Conservation (phyloP, 2,888 invertebrate species). For the Ctena decussata region DNA sequence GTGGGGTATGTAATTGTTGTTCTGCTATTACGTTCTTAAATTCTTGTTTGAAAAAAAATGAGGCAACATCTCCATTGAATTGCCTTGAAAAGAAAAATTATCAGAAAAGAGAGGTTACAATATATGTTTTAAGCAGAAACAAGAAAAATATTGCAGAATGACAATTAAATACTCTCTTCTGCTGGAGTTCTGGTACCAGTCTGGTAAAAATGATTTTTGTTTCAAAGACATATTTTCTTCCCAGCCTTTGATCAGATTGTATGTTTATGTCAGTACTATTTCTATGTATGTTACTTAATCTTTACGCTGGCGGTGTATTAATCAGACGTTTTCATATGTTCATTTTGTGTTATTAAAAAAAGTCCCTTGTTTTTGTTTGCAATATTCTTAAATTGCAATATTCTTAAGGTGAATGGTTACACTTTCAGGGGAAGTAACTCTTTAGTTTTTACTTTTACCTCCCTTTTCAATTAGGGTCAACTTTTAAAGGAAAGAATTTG, state of each 20-base stretch:
- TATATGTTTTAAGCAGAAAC: too few relatives aligned
- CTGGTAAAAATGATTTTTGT: not conserved
- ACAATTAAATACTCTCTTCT: too few relatives aligned
- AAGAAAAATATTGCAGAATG: too few relatives aligned
- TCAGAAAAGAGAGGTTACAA: too few relatives aligned
- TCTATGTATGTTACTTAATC: not conserved
- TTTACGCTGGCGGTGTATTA: not conserved
- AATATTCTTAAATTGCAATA: not conserved
- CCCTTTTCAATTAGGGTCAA: not conserved
- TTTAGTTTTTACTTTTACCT: not conserved
- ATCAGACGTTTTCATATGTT: not conserved
- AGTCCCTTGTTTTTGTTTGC: constrained; percentile 6
- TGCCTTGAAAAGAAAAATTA: too few relatives aligned
- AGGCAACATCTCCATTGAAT: too few relatives aligned
- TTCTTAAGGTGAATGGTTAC: not conserved
- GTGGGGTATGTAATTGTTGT: too few relatives aligned
- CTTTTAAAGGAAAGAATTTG: not conserved
- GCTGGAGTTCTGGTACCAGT: too few relatives aligned
- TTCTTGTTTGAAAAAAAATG: too few relatives aligned
- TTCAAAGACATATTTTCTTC: not conserved
- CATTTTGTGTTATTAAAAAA: not conserved
- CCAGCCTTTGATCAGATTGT: not conserved
- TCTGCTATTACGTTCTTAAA: too few relatives aligned
- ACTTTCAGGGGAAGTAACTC: not conserved
- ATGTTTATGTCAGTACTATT: not conserved